These are phyloP conservation scores for Diplolepis rosae DNA, from an alignment of 2,888 invertebrate species.

Conservation along the genomic window DNA sequence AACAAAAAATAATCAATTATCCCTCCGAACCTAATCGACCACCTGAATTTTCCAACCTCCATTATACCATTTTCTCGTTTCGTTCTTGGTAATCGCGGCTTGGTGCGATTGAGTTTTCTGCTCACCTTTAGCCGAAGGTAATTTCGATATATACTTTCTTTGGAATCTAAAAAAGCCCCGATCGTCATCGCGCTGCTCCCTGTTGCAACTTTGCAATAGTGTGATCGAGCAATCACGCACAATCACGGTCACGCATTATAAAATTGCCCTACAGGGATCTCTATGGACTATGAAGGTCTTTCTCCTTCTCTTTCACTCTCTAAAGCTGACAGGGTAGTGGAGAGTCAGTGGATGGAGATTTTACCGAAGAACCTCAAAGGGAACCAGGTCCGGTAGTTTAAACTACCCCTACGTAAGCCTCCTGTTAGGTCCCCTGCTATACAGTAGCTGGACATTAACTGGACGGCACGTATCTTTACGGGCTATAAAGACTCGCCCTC, in stretches of 20 bases:
- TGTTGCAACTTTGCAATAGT: slow-evolving; percentile 43
- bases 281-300: background rate
- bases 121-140: slow-evolving; percentile 48
- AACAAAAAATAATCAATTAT: too few relatives aligned
- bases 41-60: slow-evolving; percentile 7
- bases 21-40: too few relatives aligned
- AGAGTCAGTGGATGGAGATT: slow-evolving; percentile 51
- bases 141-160: slow-evolving; percentile 49
- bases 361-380: slow-evolving; percentile 59
- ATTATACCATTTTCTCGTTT: slow-evolving; percentile 47
- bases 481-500: slow-evolving; percentile 72
- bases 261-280: slow-evolving; percentile 63
- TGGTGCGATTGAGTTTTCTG: slow-evolving; percentile 48
- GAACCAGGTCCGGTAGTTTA: slow-evolving; percentile 43
- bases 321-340: slow-evolving; percentile 38
- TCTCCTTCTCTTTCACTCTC: slow-evolving; percentile 29
- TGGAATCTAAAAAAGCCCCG: slow-evolving; percentile 39
- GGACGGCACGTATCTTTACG: slow-evolving; percentile 73
- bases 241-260: slow-evolving; percentile 66
- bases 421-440: slow-evolving; percentile 49
- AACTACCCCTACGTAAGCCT: slow-evolving; percentile 56
- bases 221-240: slow-evolving; percentile 63
- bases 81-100: slow-evolving; percentile 49
- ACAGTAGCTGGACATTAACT: slow-evolving; percentile 59
- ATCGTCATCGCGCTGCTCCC: slow-evolving; percentile 48